Base-by-base conservation (phyloP, 2,797 vertebrate species). In the Sebastes nivosus region DNA sequence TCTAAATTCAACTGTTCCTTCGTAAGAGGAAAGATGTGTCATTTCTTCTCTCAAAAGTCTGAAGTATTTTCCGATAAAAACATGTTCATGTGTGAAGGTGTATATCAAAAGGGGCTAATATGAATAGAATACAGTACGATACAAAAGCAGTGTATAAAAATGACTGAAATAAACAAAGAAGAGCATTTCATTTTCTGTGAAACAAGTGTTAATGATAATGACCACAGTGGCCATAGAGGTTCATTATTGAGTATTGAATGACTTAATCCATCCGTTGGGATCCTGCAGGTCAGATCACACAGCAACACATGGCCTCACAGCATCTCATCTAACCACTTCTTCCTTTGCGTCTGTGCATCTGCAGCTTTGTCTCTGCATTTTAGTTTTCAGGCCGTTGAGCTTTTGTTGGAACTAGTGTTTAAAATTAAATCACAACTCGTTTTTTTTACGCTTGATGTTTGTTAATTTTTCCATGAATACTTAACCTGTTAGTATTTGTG, bases 251-350 rank as follows among this genome's bases (percentile, higher is more conserved):
- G 18, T 8, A 42, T 50, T 7, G 65, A 60, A 84, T 72, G n/a
- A 54, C 6, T 69, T 68, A 2, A 75, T 66, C 42, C 25, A 11
- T 79, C 75, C 1, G 3, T 32, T 27, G 60, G 67, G 80, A 79
- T 67, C 29, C 38, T 55, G 66, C 11, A 34, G 52, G 46, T n/a
- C 2, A 14, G 36, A 38, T 34, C 52, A 25, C 22, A n/a, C n/a
- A 27, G 50, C 64, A 68, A 27, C 75, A 73, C 54, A 52, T 72
- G 63, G 52, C 81, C 81, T 65, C 63, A n/a, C 22, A 25, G 25
- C 60, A 57, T 1, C 4, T 12, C 18, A 60, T 68, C 8, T 1
- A 46, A 42, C 16, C 30, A 8, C 46, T 12, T 22, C 24, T 22
- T n/a, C 46, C 46, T 50, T 22, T 20, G 34, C 29, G 24, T 20